Evolutionary conservation across 2,888 invertebrate species (phyloP), one percentile per base, ranked within the genome.

Genomic region (Euzophera pinguis): DNA sequence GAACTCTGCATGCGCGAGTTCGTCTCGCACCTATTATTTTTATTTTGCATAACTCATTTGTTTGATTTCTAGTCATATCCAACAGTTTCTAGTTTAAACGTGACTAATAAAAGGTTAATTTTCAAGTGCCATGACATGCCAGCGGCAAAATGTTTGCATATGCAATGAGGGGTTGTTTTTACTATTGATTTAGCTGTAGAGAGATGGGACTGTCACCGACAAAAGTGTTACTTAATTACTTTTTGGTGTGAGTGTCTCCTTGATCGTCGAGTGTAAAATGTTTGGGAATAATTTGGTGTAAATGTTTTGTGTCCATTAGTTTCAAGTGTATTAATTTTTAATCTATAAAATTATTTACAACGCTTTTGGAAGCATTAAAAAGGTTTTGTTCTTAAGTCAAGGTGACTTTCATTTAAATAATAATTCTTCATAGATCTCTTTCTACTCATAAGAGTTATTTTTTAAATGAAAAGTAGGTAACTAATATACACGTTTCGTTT

Each of bases 81-180:
- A 7, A 32, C 32, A 32, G 10, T 9, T 16, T 5, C 13, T 9
- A 32, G 38, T 29, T 45, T 29, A 45, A 45, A 32, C 32, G 29
- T 10, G 9, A 7, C 9, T 32, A 45, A 32, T 32, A 32, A 16
- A 45, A 32, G 45, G 45, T 45, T 47, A 42, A 42, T 45, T 48
- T 53, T 53, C n/a, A 35, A 47, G 48, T 39, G 29, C 65, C 59
- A 64, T 64, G 66, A 65, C 60, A 67, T 75, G 80, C 71, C 73
- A 72, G 69, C 64, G 70, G 70, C 81, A 81, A 71, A 71, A 64
- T 82, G 78, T 87, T 86, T 86, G 84, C 84, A 73, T 86, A 85
- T 83, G 84, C 84, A 81, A 82, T 82, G 80, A 79, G 84, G 84
- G 81, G 80, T 22, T 84, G 87, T 84, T 87, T 84, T 86, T 84